These are phyloP conservation scores for Alcis repandata DNA, from an alignment of 2,888 invertebrate species.

Conservation along the genomic window DNA sequence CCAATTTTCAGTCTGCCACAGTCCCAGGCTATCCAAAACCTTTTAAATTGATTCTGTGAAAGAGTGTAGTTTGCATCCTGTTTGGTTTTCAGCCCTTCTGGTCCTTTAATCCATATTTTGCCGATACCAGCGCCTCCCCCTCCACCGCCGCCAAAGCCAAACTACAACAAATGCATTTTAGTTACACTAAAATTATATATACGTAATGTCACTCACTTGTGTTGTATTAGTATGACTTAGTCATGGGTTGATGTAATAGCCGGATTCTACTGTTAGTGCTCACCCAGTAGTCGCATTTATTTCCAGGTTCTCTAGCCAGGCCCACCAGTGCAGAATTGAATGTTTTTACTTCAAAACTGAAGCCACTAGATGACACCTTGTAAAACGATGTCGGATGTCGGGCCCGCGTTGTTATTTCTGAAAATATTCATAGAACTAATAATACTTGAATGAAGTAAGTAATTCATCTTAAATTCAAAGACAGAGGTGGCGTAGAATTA, in stretches of 20 bases:
- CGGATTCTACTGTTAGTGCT: conserved; percentile 29
- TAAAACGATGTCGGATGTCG: conserved; percentile 62
- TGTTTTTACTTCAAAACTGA: conserved; percentile 67
- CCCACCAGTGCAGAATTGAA: conserved; percentile 60
- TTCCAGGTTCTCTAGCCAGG: conserved; percentile 54
- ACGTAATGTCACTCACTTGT: background rate
- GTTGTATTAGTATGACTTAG: too few species aligned
- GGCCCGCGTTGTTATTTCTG: conserved; percentile 64
- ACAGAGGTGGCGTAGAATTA: background rate
- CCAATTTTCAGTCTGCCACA: conserved; percentile 28
- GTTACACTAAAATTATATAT: background rate
- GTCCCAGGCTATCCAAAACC: conserved; percentile 84
- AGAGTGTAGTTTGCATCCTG: conserved; percentile 27
- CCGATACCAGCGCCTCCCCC: conserved; percentile 16
- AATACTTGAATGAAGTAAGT: too few species aligned
- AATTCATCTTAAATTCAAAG: too few species aligned
- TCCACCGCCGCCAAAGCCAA: conserved; percentile 54
- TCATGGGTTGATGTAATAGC: background rate
- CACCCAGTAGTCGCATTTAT: conserved; percentile 59
- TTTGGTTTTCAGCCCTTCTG: conserved; percentile 6
- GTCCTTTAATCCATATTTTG: conserved; percentile 52
- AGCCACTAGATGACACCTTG: conserved; percentile 58
- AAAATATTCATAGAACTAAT: conserved; percentile 40
- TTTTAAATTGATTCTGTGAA: conserved; percentile 66
- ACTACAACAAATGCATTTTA: conserved; percentile 20